Evolutionary conservation across 2,113 vertebrate species (phyloP).

Genomic region (Lycaon pictus): DNA sequence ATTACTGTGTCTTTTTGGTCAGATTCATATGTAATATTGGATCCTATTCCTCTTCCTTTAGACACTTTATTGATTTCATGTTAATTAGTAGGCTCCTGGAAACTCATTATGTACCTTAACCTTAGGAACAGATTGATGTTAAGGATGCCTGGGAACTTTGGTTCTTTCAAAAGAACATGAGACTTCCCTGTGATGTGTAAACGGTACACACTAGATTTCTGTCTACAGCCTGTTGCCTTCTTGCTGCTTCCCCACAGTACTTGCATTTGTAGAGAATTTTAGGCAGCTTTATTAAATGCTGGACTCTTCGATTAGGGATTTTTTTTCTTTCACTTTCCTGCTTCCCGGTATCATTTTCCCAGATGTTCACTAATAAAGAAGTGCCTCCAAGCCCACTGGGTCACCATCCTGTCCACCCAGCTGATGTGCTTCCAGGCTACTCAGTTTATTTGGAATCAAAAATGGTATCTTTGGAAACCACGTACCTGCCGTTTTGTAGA

Average conservation of each 20-base stretch:
- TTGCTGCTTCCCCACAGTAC: background rate
- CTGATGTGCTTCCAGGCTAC: fast-evolving
- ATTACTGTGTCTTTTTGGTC: background rate
- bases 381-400: too few species aligned
- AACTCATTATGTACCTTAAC: background rate
- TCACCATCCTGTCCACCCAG: background rate
- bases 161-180: background rate
- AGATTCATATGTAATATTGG: background rate
- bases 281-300: background rate
- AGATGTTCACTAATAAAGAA: background rate
- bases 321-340: background rate
- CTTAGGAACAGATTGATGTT: background rate
- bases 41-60: background rate
- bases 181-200: background rate
- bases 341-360: background rate
- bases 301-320: background rate
- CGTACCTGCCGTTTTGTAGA: background rate
- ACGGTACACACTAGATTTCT: fast-evolving
- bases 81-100: background rate
- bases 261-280: background rate
- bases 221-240: fast-evolving
- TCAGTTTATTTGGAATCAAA: background rate
- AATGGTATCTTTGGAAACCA: background rate
- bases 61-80: background rate
- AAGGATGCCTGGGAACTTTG: background rate